Evolutionary conservation across 2,888 invertebrate species (phyloP).

Genomic region (Fabriciana adippe): DNA sequence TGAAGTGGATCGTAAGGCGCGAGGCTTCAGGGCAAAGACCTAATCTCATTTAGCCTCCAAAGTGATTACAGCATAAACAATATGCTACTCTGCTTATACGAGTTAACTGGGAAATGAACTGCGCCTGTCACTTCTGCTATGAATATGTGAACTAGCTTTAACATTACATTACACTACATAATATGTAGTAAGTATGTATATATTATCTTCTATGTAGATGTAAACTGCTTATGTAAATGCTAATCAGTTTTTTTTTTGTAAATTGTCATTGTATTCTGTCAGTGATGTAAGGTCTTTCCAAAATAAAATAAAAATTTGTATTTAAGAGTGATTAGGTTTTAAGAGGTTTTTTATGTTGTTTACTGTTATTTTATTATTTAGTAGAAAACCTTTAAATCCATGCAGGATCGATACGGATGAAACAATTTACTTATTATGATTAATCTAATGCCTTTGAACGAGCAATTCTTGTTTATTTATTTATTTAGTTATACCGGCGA

Average conservation of each 20-base stretch:
- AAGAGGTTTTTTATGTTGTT: too few relatives aligned
- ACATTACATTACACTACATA: neutral
- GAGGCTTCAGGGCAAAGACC: slow-evolving; percentile 28
- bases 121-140: slow-evolving; percentile 3
- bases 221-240: neutral
- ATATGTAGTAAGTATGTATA: too few relatives aligned
- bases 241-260: neutral
- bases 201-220: neutral
- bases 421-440: too few relatives aligned
- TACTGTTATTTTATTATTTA: too few relatives aligned
- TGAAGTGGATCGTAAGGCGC: slow-evolving; percentile 22
- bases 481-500: too few relatives aligned
- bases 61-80: slow-evolving; percentile 31
- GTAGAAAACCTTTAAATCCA: too few relatives aligned
- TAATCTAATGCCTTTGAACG: too few relatives aligned
- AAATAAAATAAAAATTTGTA: too few relatives aligned
- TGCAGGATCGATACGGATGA: too few relatives aligned
- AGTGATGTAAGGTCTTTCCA: too few relatives aligned
- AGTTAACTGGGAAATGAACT: slow-evolving; percentile 19
- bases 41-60: slow-evolving; percentile 31
- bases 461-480: too few relatives aligned
- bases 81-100: slow-evolving; percentile 20
- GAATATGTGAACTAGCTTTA: slow-evolving; percentile 9
- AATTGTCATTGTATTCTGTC: neutral
- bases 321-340: too few relatives aligned